Base-by-base conservation (phyloP, 2,888 invertebrate genomes). In the Panzeria rudis region DNA sequence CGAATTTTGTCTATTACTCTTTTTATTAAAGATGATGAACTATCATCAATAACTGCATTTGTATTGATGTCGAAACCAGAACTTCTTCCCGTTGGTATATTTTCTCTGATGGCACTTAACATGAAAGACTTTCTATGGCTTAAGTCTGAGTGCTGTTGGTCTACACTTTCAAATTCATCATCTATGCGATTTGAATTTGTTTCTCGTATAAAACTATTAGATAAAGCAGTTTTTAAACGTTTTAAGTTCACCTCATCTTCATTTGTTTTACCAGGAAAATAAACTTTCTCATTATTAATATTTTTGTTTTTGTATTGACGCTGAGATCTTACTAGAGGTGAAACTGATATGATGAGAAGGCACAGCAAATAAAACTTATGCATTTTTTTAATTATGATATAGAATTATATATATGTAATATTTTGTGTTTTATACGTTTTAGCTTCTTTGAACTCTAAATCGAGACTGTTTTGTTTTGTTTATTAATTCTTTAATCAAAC, bases 181-280 rank as follows among this genome's bases (percentile, higher is more conserved):
- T 81, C 66, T 54, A 77, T 64, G 3, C 11, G 59, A 80, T 80
- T 84, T 17, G 75, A 66, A 8, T 52, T 8, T 8, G 13, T 35
- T 32, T 44, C 44, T 4, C 6, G 32, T n/a, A 68, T 52, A 5
- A 71, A 79, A 20, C n/a, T 59, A 25, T 32, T 77, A 2, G 29
- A 4, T 23, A 47, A 11, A 20, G 7, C 23, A 32, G 54, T 82
- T 13, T 62, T 54, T 11, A 50, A 47, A 20, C 20, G 25, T 62
- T 78, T 73, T 7, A 62, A 35, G 44, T 61, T 23, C 11, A 83
- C 25, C 15, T 81, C 72, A 23, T 17, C 23, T 38, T 17, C 71
- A 69, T 78, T 78, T 20, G 84, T 85, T 32, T 32, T 64, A 17
- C 78, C 78, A 1, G 78, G 78, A 71, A 82, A 85, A 71, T 56